These are phyloP conservation scores for Subacronicta megacephala DNA, from an alignment of 2,888 invertebrate species.

Conservation along the genomic window DNA sequence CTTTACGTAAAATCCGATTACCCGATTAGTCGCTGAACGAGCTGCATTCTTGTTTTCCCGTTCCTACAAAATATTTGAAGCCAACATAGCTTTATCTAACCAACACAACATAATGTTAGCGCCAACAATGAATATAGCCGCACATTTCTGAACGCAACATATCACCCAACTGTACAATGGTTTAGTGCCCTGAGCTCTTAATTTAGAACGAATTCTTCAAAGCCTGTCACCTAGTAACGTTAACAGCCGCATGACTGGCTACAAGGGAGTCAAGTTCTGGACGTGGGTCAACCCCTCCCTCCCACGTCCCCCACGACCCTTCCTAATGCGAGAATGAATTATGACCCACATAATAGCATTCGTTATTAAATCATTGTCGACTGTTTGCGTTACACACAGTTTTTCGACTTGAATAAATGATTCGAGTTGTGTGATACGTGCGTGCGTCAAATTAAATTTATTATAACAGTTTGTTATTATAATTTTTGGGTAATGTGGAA, in stretches of 20 bases:
- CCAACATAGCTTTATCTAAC: too few relatives aligned
- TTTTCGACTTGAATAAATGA: conserved; percentile 11
- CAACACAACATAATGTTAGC: too few relatives aligned
- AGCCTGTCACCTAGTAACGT: conserved; percentile 33
- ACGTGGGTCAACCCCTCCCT: conserved; percentile 44
- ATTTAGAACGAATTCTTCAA: conserved; percentile 35
- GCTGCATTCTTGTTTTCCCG: too few relatives aligned
- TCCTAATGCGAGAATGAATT: conserved; percentile 77
- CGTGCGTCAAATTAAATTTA: background rate
- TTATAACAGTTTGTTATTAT: too few relatives aligned
- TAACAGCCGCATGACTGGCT: conserved; percentile 56
- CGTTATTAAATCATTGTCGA: conserved; percentile 72
- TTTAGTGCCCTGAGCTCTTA: conserved; percentile 24
- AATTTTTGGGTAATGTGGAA: too few relatives aligned
- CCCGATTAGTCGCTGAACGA: too few relatives aligned
- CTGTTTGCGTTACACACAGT: conserved; percentile 39
- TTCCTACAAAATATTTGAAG: too few relatives aligned
- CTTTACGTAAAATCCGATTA: too few relatives aligned
- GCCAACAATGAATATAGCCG: background rate
- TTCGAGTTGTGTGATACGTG: conserved; percentile 1
- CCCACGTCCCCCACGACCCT: conserved; percentile 39
- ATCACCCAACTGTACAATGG: background rate
- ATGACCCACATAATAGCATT: conserved; percentile 70
- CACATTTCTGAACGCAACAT: conserved; percentile 6
- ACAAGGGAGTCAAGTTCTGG: conserved; percentile 42